A percentile compares a stretch with the other conserved stretches of the same genome.
phyloP scores from a whole-genome alignment of 2,797 vertebrate species.

The Clarias fuscus region DNA sequence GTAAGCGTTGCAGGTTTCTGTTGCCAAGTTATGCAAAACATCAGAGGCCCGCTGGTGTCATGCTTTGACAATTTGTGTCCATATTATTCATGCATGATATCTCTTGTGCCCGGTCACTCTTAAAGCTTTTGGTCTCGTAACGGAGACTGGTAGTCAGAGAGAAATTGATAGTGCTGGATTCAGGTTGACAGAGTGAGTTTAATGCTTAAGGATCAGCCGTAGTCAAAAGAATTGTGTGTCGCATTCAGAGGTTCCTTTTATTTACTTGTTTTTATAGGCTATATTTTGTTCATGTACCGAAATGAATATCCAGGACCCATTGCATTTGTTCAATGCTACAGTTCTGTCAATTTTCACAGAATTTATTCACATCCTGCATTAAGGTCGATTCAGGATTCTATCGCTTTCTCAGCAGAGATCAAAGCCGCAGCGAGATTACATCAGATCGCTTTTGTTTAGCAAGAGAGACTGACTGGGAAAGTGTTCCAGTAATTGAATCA shows the following conservation, averaged over 20 bases:
- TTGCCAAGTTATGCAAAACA: conserved; percentile 15
- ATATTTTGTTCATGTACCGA: not conserved
- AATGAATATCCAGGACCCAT: not conserved
- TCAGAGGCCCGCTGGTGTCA: not conserved
- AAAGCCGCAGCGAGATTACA: not conserved
- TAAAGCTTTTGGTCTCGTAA: not conserved
- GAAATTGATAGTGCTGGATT: too few relatives aligned
- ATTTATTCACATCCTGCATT: not conserved
- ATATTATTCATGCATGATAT: not conserved
- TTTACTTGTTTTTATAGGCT: too few relatives aligned
- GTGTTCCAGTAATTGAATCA: not conserved
- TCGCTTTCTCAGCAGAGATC: not conserved
- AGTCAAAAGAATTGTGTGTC: too few relatives aligned
- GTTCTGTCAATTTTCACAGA: too few relatives aligned
- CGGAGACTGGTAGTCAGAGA: not conserved
- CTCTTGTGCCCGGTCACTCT: not conserved
- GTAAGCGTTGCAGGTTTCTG: not conserved
- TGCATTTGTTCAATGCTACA: not conserved
- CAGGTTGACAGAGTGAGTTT: too few relatives aligned
- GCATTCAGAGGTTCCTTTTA: too few relatives aligned
- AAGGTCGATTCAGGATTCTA: not conserved
- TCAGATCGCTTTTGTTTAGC: not conserved
- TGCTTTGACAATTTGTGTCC: not conserved
- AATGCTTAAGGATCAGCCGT: too few relatives aligned
- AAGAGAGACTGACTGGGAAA: not conserved